Evolutionary conservation across 1,140 invertebrate genomes (phyloP), one percentile per base, ranked within the genome.

Genomic region (Leptopilina clavipes): DNA sequence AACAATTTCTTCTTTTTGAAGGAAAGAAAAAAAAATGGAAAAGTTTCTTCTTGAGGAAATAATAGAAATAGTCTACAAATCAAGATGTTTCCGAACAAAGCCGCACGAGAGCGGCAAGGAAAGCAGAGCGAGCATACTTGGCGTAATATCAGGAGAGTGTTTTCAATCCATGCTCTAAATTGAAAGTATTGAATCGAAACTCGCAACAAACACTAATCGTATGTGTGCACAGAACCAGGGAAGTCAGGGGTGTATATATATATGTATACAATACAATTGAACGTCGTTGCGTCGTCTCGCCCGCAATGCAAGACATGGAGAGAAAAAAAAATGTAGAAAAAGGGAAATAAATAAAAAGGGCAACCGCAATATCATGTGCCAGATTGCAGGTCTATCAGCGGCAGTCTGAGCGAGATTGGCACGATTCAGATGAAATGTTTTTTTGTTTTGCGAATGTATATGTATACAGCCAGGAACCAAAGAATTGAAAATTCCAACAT

Each of bases 121-220:
- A 59, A 59, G 59, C 19, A 65, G 22, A n/a, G 56, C 56, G 48
- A 65, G 59, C 22, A 65, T 25, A 65, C 59, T 65, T 65, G 59
- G 59, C 59, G 22, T 65, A 65, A 65, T 65, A 65, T 65, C 59
- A 65, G 59, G 59, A 65, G 59, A 65, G 59, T 65, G 59, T 65
- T 65, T 65, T 65, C 59, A 65, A 65, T 65, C 59, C 59, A 65
- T 65, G 59, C 59, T 65, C 59, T 31, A 65, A 65, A 65, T 65
- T 65, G 59, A 65, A 65, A 65, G 59, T 65, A 65, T 65, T 65
- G 59, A 65, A 65, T 65, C 59, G 59, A 65, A 65, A 65, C 59
- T 65, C 59, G 59, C 59, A 65, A 65, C 59, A 31, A 40, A 65
- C 25, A 65, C 59, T 65, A 65, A 65, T 65, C 59, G 59, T 65